A percentile compares a stretch with the other conserved stretches of the same genome.
Conservation (phyloP, 2,113 vertebrate genomes). For the Casuarius casuarius region DNA sequence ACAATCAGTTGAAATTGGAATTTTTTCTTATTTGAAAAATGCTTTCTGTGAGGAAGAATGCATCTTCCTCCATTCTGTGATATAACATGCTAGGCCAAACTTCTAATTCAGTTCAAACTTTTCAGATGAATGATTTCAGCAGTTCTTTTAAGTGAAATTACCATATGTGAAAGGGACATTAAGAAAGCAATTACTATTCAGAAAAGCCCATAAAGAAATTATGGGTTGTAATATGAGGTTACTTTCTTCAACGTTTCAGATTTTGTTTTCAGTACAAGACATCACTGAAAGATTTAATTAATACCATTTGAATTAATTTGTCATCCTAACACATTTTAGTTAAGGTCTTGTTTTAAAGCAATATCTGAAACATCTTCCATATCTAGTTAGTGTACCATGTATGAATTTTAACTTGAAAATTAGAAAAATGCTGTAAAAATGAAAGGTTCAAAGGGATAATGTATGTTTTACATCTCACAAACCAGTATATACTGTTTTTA, state of each 20-base stretch:
- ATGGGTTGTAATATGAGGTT: background rate
- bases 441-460: constrained; percentile 73
- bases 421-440: constrained; percentile 61
- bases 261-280: constrained; percentile 33
- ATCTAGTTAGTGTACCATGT: constrained; percentile 32
- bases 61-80: constrained; percentile 8
- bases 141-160: constrained; percentile 25
- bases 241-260: constrained; percentile 15
- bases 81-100: background rate
- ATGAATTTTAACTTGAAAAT: constrained; percentile 61
- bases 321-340: constrained; percentile 19
- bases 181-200: constrained; percentile 14
- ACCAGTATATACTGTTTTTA: constrained; percentile 53
- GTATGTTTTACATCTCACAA: constrained; percentile 63
- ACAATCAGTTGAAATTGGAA: constrained; percentile 36
- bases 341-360: constrained; percentile 39
- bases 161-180: constrained; percentile 19
- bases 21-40: background rate
- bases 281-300: constrained; percentile 13
- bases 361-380: constrained; percentile 48
- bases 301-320: background rate
- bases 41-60: background rate
- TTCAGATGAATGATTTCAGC: background rate
- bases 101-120: background rate
- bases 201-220: constrained; percentile 16